These are phyloP conservation scores for Columbina picui DNA, from an alignment of 2,113 vertebrate genomes.

Conservation along the genomic window DNA sequence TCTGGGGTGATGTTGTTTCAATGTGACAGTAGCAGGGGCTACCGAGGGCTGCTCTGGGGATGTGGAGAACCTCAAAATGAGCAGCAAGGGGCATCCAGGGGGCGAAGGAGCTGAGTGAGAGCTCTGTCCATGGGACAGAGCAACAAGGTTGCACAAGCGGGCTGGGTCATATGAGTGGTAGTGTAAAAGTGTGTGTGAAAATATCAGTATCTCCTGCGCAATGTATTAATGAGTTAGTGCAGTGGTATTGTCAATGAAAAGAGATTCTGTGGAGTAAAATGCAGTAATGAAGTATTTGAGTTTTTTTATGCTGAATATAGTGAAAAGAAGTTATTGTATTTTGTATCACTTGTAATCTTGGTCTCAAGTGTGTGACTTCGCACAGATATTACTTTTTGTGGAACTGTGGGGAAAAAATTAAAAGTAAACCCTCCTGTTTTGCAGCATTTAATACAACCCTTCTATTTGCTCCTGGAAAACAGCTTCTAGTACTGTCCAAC, in stretches of 20 bases:
- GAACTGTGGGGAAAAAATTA: not conserved
- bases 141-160: not conserved
- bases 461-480: not conserved
- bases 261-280: not conserved
- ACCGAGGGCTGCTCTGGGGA: not conserved
- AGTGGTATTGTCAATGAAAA: not conserved
- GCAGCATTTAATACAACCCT: not conserved
- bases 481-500: not conserved
- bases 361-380: not conserved
- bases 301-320: not conserved
- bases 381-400: not conserved
- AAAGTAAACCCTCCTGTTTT: not conserved
- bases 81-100: not conserved
- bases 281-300: not conserved
- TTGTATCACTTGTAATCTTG: not conserved
- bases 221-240: not conserved
- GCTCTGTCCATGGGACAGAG: not conserved
- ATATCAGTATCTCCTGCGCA: not conserved
- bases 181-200: not conserved
- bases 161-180: not conserved
- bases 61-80: not conserved
- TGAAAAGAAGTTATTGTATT: not conserved
- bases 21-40: not conserved
- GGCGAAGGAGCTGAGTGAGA: not conserved
- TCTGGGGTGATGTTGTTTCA: not conserved